phyloP scores from a whole-genome alignment of 2,113 vertebrate species.

The Tricholaema leucomelas region DNA sequence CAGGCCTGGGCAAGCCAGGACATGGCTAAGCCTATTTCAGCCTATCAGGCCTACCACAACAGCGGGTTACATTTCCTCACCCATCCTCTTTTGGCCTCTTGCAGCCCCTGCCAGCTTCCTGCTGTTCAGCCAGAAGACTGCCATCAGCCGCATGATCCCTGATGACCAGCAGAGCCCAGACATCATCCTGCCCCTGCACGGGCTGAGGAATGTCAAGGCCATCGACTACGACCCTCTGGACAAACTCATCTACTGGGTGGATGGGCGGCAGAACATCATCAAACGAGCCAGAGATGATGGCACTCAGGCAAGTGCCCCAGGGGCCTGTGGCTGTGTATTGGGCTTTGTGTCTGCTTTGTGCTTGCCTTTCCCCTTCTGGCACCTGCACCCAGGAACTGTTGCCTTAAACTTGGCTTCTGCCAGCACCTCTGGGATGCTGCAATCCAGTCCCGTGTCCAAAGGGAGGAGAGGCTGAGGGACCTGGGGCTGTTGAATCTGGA shows the following conservation, averaged over 20 bases:
- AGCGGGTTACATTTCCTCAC: neutral
- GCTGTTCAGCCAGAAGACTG: constrained; percentile 92
- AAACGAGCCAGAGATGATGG: constrained; percentile 90
- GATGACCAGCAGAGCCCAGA: constrained; percentile 92
- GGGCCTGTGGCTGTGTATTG: too few relatives aligned
- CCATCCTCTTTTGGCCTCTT: neutral
- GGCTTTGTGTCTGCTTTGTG: neutral
- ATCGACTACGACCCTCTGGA: constrained; percentile 90
- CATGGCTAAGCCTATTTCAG: too few relatives aligned
- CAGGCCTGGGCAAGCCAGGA: too few relatives aligned
- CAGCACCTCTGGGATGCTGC: neutral
- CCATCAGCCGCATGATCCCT: constrained; percentile 92
- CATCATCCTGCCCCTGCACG: constrained; percentile 91
- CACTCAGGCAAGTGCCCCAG: constrained; percentile 79
- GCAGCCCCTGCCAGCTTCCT: constrained; percentile 90
- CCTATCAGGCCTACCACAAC: too few relatives aligned
- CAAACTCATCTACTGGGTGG: constrained; percentile 91
- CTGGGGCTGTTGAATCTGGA: too few relatives aligned
- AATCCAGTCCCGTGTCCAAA: too few relatives aligned
- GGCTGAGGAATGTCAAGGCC: constrained; percentile 86
- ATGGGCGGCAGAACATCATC: constrained; percentile 90
- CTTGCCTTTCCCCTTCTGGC: neutral
- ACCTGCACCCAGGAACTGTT: neutral
- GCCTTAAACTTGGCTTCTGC: neutral
- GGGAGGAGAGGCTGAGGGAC: too few relatives aligned